A percentile compares a stretch with the other conserved stretches of the same genome.
phyloP scores from a whole-genome alignment of 2,113 vertebrate species.

The Salvator merianae region DNA sequence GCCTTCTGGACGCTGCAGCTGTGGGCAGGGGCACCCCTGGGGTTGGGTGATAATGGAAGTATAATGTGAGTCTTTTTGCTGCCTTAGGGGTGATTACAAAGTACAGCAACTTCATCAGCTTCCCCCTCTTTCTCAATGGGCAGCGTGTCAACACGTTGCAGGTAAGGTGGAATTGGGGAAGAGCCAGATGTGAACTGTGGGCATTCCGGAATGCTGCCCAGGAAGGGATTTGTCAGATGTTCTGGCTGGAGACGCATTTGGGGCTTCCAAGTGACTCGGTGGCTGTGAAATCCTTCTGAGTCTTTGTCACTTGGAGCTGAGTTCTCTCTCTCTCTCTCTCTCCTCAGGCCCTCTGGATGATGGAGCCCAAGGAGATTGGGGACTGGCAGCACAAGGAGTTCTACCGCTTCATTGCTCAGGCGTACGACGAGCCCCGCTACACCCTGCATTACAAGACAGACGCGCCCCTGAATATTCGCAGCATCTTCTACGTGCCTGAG shows the following conservation, averaged over 20 bases:
- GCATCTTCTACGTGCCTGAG: slow-evolving; percentile 94
- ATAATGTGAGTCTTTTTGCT: slow-evolving; percentile 32
- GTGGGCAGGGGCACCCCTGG: not conserved
- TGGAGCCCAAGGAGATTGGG: slow-evolving; percentile 90
- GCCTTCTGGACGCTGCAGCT: not conserved
- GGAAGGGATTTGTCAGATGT: too few relatives aligned
- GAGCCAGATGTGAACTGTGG: too few relatives aligned
- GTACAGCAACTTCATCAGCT: slow-evolving; percentile 98
- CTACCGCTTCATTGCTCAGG: slow-evolving; percentile 89
- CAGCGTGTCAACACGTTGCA: slow-evolving; percentile 89
- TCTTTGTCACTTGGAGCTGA: not conserved
- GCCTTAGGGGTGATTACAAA: slow-evolving; percentile 92
- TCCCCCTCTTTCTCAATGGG: slow-evolving; percentile 92
- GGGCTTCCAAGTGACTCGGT: not conserved
- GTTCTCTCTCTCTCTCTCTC: not conserved
- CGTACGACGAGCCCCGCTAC: slow-evolving; percentile 91
- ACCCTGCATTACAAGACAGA: slow-evolving; percentile 90
- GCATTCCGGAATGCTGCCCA: too few relatives aligned
- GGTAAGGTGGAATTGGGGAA: slow-evolving; percentile 71
- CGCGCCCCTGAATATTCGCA: slow-evolving; percentile 93
- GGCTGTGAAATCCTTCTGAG: not conserved
- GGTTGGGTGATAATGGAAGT: not conserved
- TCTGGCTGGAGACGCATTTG: not conserved
- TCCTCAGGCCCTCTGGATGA: slow-evolving; percentile 91
- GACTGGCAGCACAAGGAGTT: slow-evolving; percentile 96